Evolutionary conservation across 2,888 invertebrate genomes (phyloP).

Genomic region (Candidula unifasciata): DNA sequence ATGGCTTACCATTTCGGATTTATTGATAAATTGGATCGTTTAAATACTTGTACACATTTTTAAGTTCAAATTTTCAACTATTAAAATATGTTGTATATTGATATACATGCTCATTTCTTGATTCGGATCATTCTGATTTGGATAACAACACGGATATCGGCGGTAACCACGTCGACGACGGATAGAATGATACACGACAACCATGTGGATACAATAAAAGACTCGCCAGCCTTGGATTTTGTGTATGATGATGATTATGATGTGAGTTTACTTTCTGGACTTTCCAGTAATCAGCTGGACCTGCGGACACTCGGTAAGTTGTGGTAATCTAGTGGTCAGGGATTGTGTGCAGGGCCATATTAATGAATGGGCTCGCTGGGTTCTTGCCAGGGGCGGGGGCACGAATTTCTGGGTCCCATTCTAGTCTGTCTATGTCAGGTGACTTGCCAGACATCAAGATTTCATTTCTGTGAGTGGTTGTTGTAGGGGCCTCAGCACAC

Average conservation of each 20-base stretch:
- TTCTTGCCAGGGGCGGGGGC: too few species aligned
- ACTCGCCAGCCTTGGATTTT: background rate
- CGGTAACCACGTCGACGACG: background rate
- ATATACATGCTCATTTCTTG: background rate
- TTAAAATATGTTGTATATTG: background rate
- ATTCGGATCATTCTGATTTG: background rate
- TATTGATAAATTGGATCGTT: background rate
- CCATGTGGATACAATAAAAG: background rate
- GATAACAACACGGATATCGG: background rate
- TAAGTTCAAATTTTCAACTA: background rate
- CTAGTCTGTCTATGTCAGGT: too few species aligned
- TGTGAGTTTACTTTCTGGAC: background rate
- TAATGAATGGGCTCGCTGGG: too few species aligned
- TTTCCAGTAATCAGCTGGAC: background rate
- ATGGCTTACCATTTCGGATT: background rate
- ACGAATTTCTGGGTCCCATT: too few species aligned
- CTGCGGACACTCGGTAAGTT: constrained; percentile 9
- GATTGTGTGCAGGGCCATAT: too few species aligned
- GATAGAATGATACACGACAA: background rate
- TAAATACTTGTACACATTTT: background rate
- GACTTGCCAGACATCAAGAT: too few species aligned
- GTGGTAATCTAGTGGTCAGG: background rate
- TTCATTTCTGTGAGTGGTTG: too few species aligned
- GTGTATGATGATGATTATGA: background rate
- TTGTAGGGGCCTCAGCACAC: too few species aligned